Evolutionary conservation across 2,113 vertebrate species (phyloP).

Genomic region (Hiodon tergisus): DNA sequence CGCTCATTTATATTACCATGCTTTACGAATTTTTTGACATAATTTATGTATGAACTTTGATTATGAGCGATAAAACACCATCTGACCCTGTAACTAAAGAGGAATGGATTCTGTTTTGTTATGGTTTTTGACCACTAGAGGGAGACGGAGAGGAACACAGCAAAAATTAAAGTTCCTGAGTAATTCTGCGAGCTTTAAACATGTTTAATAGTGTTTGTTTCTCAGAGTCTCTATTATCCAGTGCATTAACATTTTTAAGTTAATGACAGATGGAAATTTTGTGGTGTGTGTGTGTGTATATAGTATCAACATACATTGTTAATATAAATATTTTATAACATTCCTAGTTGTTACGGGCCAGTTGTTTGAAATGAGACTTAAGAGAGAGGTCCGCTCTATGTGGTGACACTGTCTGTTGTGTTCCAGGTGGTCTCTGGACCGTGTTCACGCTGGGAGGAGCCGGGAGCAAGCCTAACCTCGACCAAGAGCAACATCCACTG

Average conservation of each 20-base stretch:
- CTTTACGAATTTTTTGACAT: too few species aligned
- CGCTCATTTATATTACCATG: too few species aligned
- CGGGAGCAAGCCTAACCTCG: constrained; percentile 61
- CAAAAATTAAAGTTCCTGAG: neutral
- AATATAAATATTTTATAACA: neutral
- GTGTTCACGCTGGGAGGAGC: constrained; percentile 88
- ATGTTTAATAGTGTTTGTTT: neutral
- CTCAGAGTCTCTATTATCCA: neutral
- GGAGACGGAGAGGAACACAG: constrained; percentile 35
- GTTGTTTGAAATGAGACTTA: neutral
- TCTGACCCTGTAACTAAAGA: too few species aligned
- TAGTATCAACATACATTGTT: neutral
- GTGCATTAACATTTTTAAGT: neutral
- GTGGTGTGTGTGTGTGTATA: neutral
- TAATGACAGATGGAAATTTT: neutral
- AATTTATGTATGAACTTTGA: too few species aligned
- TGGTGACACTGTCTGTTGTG: constrained; percentile 2
- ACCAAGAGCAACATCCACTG: constrained; percentile 78
- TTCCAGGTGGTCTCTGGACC: constrained; percentile 86
- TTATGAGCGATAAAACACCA: too few species aligned
- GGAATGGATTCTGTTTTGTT: neutral
- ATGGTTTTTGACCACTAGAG: constrained; percentile 41
- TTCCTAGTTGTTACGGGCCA: neutral
- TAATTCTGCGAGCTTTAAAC: too few species aligned
- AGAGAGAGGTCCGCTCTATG: neutral